Conservation (phyloP, 2,113 vertebrate species). For the Cheirogaleus medius region DNA sequence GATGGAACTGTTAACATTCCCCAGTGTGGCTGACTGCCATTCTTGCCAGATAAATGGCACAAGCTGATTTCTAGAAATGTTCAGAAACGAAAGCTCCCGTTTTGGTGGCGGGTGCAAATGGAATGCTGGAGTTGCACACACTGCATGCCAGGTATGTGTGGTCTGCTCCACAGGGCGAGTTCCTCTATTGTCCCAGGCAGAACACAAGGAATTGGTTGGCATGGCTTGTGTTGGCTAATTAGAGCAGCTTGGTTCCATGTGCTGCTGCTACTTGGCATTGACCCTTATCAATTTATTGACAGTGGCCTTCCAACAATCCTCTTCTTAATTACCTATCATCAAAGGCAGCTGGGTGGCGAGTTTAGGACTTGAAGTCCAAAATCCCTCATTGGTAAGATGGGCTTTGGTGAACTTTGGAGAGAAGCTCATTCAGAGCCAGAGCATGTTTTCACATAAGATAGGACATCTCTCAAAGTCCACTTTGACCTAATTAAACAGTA, state of each 20-base stretch:
- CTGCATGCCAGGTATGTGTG: conserved; percentile 75
- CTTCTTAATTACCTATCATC: conserved; percentile 77
- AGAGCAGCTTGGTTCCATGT: conserved; percentile 56
- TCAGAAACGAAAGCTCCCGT: conserved; percentile 41
- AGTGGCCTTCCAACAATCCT: conserved; percentile 64
- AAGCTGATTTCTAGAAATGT: conserved; percentile 36
- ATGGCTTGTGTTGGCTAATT: conserved; percentile 67
- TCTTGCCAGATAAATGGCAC: neutral
- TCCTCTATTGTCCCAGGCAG: conserved; percentile 74
- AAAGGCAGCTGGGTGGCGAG: conserved; percentile 64
- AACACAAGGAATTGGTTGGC: conserved; percentile 34
- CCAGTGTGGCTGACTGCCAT: conserved; percentile 35
- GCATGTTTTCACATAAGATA: neutral
- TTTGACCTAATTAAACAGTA: neutral
- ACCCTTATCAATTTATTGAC: conserved; percentile 76
- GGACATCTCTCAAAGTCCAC: neutral
- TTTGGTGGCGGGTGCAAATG: conserved; percentile 19
- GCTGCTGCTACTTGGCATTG: conserved; percentile 55
- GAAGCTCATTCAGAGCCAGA: conserved; percentile 19
- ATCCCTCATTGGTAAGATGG: neutral
- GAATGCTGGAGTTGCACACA: conserved; percentile 51
- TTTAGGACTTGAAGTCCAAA: conserved; percentile 59
- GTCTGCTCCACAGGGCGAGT: conserved; percentile 52
- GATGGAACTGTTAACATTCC: neutral
- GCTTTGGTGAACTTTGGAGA: neutral